A percentile compares a stretch with the other conserved stretches of the same genome.
These are phyloP conservation scores for Lithodes maja DNA, from an alignment of 2,888 invertebrate species.

Conservation along the genomic window DNA sequence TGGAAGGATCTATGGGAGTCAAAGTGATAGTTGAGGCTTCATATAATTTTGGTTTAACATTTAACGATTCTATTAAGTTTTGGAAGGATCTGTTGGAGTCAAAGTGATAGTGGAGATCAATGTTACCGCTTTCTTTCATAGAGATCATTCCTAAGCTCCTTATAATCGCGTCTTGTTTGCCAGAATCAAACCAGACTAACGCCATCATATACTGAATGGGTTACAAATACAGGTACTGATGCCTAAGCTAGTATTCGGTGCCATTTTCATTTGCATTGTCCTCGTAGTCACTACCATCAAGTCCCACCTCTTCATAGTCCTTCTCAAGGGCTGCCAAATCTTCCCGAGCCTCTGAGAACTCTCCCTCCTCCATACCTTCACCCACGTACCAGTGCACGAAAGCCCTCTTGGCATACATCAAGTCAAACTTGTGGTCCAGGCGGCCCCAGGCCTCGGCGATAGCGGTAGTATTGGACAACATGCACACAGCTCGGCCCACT, in stretches of 20 bases:
- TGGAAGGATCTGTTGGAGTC: no score
- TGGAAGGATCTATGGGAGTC: no score
- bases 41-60: no score
- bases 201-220: no score
- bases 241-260: constrained; percentile 13
- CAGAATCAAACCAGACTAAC: no score
- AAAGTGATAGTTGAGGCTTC: no score
- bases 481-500: constrained; percentile 86
- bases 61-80: no score
- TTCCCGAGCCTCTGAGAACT: constrained; percentile 76
- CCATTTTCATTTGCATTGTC: constrained; percentile 1
- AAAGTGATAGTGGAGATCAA: no score
- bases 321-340: constrained; percentile 75
- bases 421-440: constrained; percentile 95
- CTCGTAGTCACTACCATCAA: constrained; percentile 49
- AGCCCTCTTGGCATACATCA: constrained; percentile 97
- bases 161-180: no score
- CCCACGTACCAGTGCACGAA: constrained; percentile 91
- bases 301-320: constrained; percentile 75
- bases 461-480: constrained; percentile 94
- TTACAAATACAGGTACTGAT: neutral
- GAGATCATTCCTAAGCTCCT: no score
- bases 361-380: constrained; percentile 52
- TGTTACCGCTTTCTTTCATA: no score
- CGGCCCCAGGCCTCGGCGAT: constrained; percentile 98